Conservation (phyloP, 2,113 vertebrate species). For the Pheucticus melanocephalus region DNA sequence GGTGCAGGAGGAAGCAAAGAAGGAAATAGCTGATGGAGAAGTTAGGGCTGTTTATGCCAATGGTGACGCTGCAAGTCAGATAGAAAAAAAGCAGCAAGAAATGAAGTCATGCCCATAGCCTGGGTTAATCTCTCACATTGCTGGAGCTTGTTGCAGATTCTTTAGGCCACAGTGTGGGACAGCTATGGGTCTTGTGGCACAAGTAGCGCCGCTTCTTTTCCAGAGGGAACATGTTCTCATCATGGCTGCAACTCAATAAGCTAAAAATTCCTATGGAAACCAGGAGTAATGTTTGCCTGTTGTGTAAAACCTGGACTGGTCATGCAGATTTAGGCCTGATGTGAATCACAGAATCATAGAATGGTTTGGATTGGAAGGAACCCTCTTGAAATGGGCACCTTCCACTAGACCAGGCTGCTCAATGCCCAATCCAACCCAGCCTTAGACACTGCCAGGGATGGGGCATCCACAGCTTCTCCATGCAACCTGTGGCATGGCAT, state of each 20-base stretch:
- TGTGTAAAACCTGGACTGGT: background rate
- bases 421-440: background rate
- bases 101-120: constrained; percentile 11
- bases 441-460: background rate
- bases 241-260: background rate
- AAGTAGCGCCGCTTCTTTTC: rapidly evolving
- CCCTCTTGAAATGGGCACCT: background rate
- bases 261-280: background rate
- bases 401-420: background rate
- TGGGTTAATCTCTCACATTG: background rate
- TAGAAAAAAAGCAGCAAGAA: constrained; percentile 12
- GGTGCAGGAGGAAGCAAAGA: constrained; percentile 51
- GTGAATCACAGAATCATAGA: background rate
- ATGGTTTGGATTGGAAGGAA: background rate
- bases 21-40: constrained; percentile 65
- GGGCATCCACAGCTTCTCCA: background rate
- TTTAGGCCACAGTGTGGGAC: background rate
- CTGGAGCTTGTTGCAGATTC: background rate
- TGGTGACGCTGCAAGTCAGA: constrained; percentile 59
- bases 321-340: background rate
- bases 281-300: background rate
- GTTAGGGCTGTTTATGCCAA: constrained; percentile 54
- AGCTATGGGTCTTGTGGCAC: background rate
- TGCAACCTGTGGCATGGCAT: background rate
- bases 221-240: background rate